Evolutionary conservation across 2,888 invertebrate genomes (phyloP), one percentile per base, ranked within the genome.

Genomic region (Hetaerina titia): DNA sequence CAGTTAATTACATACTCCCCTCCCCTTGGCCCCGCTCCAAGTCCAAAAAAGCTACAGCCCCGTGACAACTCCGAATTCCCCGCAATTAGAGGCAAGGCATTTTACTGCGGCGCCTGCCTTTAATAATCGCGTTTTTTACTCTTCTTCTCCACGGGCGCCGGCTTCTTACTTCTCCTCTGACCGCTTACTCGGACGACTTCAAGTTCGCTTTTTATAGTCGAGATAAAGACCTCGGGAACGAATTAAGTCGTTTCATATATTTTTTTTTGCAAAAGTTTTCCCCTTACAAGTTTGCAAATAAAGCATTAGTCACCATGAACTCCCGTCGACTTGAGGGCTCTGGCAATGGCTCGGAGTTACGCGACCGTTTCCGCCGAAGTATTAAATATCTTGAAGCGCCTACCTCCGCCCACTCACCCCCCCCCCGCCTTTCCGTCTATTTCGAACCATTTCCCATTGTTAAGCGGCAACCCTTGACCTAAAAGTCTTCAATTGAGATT

Each of bases 121-220:
- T 81, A 81, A 81, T 81, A 81, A 81, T n/a, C 81, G 81, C 31
- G 81, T 81, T 81, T 81, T 69, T 81, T 81, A 81, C 81, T 81
- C 31, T 81, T 31, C 25, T 31, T 25, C 31, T 13, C 81, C 81
- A 22, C 31, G 81, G 45, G 69, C n/a, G 22, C 81, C 81, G 25
- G 31, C 81, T 81, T 81, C 81, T 81, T 81, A 81, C 45, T 81
- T 25, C 81, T 81, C 15, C 81, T 81, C 15, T 31, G 81, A 31
- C 13, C 31, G 19, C 81, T 31, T 22, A 11, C 22, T 25, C 11
- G 81, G 81, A 81, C 25, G 81, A 15, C 81, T 25, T 13, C 81
- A 31, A 31, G 81, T 22, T 31, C 81, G 22, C 81, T 81, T 81
- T 81, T 81, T 81, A 81, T 81, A 81, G 81, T 81, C 81, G 81